Evolutionary conservation across 2,888 invertebrate species (phyloP), one percentile per base, ranked within the genome.

Genomic region (Pollenia labialis): DNA sequence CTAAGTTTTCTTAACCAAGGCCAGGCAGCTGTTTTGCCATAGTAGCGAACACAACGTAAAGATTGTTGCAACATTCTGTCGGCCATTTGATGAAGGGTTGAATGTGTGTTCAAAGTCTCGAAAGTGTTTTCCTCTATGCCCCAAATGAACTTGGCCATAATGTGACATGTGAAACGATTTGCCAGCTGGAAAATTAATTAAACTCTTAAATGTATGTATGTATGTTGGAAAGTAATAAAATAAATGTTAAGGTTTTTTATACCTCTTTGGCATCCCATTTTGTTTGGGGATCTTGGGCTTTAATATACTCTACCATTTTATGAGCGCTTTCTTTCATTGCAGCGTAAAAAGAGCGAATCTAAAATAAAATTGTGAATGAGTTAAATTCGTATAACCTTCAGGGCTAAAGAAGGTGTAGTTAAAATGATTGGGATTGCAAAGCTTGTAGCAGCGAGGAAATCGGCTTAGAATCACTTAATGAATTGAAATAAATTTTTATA

Each of bases 331-430:
- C 91, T 46, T 91, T 88, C 80, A 95, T 91, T 7, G 93, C 89
- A 0, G 92, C 90, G 74, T 94, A 94, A 91, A 94, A 93, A 2
- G 93, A 91, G 83, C 94, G 94, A 3, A 91, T 58, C 91, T 91
- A n/a, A 71, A 85, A 54, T 69, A 4, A 11, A 71, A 48, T 48
- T 6, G 12, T 40, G n/a, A 52, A 69, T 16, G 6, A 11, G 32
- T 32, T 32, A 4, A 1, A 32, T 32, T 32, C 32, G 0, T 32
- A 6, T 32, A 32, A 4, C 32, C 32, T 32, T 32, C 1, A 32
- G 6, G 32, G 32, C 6, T 32, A 32, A 6, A 32, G 4, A 32
- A 32, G 32, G 32, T 32, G 0, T 32, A 0, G 6, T 6, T 32
- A 32, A 6, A 6, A 32, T 32, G 1, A 32, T 32, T 6, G 32